phyloP scores from a whole-genome alignment of 2,888 invertebrate species.

The Nemoura dubitans region DNA sequence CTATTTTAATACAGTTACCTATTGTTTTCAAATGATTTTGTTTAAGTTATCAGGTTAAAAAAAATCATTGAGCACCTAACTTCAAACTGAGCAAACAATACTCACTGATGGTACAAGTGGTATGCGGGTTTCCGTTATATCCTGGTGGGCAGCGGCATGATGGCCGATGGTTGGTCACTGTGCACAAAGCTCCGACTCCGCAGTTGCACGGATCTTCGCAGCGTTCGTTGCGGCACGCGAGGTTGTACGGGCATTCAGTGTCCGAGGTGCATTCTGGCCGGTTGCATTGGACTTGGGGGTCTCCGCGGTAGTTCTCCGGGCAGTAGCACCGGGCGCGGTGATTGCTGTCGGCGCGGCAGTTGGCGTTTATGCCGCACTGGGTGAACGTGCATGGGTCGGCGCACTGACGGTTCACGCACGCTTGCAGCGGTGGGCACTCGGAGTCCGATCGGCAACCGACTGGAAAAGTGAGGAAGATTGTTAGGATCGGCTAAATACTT shows the following conservation, averaged over 20 bases:
- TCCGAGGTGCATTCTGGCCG: slow-evolving; percentile 80
- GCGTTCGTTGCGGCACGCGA: slow-evolving; percentile 79
- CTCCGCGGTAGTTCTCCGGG: slow-evolving; percentile 76
- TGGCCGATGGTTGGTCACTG: slow-evolving; percentile 78
- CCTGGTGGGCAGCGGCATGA: slow-evolving; percentile 85
- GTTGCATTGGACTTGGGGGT: slow-evolving; percentile 80
- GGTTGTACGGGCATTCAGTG: slow-evolving; percentile 79
- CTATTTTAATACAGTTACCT: too few species aligned
- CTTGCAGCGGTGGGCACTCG: slow-evolving; percentile 83
- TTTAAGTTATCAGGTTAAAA: too few species aligned
- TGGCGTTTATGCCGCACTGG: slow-evolving; percentile 82
- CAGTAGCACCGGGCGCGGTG: slow-evolving; percentile 85
- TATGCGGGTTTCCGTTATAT: slow-evolving; percentile 79
- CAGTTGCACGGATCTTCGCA: slow-evolving; percentile 89
- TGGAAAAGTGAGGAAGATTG: slow-evolving; percentile 57
- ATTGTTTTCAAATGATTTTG: too few species aligned
- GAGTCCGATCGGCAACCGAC: slow-evolving; percentile 87
- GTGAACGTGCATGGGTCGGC: slow-evolving; percentile 80
- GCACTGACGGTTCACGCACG: slow-evolving; percentile 84
- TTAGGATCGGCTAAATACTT: neutral
- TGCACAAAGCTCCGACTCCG: slow-evolving; percentile 79
- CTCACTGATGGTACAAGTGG: slow-evolving; percentile 70
- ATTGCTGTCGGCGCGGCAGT: slow-evolving; percentile 77
- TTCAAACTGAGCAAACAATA: slow-evolving; percentile 32
- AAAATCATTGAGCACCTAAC: too few species aligned